These are phyloP conservation scores for Propsilocerus akamusi DNA, from an alignment of 1,140 invertebrate genomes.

Conservation along the genomic window DNA sequence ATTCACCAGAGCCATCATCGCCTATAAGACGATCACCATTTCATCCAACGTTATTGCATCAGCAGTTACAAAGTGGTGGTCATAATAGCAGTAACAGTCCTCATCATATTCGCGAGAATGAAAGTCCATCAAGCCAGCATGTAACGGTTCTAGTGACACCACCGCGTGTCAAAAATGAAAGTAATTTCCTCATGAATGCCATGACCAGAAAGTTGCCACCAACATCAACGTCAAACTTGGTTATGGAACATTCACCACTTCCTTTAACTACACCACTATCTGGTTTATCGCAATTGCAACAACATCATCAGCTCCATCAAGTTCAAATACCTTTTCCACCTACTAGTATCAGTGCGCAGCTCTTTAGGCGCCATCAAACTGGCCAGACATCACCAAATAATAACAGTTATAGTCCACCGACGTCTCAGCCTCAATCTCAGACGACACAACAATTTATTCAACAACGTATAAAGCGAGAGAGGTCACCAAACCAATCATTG, in stretches of 20 bases:
- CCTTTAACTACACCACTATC: not conserved
- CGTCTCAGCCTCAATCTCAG: too few relatives aligned
- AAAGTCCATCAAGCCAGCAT: conserved; percentile 14
- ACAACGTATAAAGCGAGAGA: conserved; percentile 5
- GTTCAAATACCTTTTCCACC: conserved; percentile 1
- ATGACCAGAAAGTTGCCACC: not conserved
- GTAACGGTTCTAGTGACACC: conserved; percentile 23
- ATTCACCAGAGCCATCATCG: not conserved
- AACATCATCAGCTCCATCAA: conserved; percentile 5
- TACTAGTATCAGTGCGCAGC: conserved; percentile 5
- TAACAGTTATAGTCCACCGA: not conserved
- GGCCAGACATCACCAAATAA: not conserved
- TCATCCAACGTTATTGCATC: not conserved
- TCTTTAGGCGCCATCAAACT: conserved; percentile 2
- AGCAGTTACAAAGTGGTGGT: not conserved
- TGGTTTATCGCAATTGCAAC: conserved; percentile 3
- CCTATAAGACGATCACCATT: not conserved
- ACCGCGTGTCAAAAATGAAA: conserved; percentile 21
- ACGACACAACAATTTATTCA: not conserved
- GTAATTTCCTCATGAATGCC: conserved; percentile 6
- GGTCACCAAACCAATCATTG: conserved; percentile 1
- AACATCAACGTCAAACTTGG: not conserved
- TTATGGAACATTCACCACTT: not conserved
- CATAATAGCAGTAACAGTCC: conserved; percentile 1
- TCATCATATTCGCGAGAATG: not conserved